Evolutionary conservation across 2,113 vertebrate species (phyloP).

Genomic region (Aplodontia rufa): DNA sequence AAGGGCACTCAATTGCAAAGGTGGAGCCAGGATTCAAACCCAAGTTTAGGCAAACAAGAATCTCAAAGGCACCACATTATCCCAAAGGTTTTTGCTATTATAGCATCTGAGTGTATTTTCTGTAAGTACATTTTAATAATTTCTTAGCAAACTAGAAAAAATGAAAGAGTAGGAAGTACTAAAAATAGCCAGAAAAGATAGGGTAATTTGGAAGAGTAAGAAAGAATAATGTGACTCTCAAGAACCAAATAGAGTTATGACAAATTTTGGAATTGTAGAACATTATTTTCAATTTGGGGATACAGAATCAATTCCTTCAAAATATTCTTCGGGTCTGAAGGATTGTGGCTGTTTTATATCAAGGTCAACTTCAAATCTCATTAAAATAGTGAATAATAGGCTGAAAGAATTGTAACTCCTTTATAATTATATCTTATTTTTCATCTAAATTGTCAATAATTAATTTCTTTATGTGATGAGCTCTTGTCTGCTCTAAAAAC

Average conservation of each 20-base stretch:
- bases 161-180: neutral
- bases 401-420: neutral
- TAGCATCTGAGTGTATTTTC: neutral
- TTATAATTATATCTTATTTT: neutral
- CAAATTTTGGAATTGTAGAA: neutral
- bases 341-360: neutral
- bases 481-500: neutral
- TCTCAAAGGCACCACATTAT: neutral
- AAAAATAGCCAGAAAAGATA: neutral
- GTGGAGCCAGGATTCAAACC: neutral
- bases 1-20: neutral
- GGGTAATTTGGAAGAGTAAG: neutral
- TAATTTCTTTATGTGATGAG: neutral
- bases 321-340: neutral
- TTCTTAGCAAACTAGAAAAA: neutral
- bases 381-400: neutral
- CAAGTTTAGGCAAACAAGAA: neutral
- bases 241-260: neutral
- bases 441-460: neutral
- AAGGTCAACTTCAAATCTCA: slow-evolving; percentile 22
- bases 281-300: neutral
- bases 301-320: neutral
- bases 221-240: neutral
- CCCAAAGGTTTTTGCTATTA: neutral
- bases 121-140: neutral